These are phyloP conservation scores for Amniataba percoides DNA, from an alignment of 2,797 vertebrate genomes.

Conservation along the genomic window DNA sequence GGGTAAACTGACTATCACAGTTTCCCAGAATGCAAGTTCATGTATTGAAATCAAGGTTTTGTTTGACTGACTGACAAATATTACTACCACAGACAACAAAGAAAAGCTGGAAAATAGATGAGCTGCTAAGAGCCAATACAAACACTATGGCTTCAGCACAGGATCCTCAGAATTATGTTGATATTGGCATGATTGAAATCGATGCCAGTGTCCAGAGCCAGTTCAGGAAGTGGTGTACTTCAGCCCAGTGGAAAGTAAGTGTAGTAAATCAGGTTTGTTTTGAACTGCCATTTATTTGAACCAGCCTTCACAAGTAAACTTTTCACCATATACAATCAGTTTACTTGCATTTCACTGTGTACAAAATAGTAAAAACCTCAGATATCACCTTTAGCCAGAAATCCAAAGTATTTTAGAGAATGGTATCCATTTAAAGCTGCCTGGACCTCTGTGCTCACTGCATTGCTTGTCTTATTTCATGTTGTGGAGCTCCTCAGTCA, in stretches of 20 bases:
- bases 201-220: too few relatives aligned
- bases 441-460: slow-evolving; percentile 5
- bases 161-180: too few relatives aligned
- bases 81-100: neutral
- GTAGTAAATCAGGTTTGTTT: too few relatives aligned
- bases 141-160: too few relatives aligned
- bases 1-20: neutral
- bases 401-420: neutral
- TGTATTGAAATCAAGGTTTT: neutral
- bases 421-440: slow-evolving; percentile 25
- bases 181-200: too few relatives aligned
- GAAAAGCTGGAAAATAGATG: neutral
- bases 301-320: too few relatives aligned
- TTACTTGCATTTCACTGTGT: neutral
- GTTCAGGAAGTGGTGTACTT: too few relatives aligned
- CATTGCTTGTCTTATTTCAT: slow-evolving; percentile 18
- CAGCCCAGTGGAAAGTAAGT: too few relatives aligned
- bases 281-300: too few relatives aligned
- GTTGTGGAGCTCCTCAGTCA: slow-evolving; percentile 25
- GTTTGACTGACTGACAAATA: neutral
- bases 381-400: neutral
- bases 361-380: neutral
- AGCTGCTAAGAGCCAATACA: too few relatives aligned
- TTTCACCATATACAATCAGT: too few relatives aligned
- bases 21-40: neutral